Base-by-base conservation (phyloP, 35 echinoderm and acorn worm genomes). In the Apostichopus parvimensis region DNA sequence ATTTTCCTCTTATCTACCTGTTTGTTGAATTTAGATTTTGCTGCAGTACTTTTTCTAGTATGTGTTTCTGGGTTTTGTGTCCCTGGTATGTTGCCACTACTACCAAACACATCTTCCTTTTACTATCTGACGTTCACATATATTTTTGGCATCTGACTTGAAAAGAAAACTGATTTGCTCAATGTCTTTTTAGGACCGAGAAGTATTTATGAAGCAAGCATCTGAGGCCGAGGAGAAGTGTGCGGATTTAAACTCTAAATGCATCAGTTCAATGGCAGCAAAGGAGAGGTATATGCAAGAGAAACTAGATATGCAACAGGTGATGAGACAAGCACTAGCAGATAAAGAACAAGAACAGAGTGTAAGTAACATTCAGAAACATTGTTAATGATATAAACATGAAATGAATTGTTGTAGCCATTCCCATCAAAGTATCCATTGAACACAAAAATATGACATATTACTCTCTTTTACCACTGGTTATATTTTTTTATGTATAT, bases 281-380 rank as follows among this genome's bases (percentile, higher is more conserved):
- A 99, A 96, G 68, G 97, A 99, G 73, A 93, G 93, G 73, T 92
- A 96, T 13, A 65, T 93, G 59, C 97, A 99, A 34, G 97, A 99
- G 82, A 99, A 96, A 80, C 54, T 99, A 21, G 97, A 99, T 23
- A 92, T 99, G 18, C 95, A 99, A 24, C 97, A 99, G 87, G 55
- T 83, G 5, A 92, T 99, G 26, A 92, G 95, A 59, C 95, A 96
- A 55, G 87, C 93, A 5, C 79, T 77, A 8, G 78, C 92, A 82
- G 97, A 99, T 23, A 96, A 94, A 86, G 97, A 99, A 90, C 91
- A 99, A 8, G 77, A 92, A 61, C 92, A 94, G 24, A 99, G 91
- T 80, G 97, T 98, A 12, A 77, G 72, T 79, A 13, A 9, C 15
- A 45, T 53, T 72, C 8, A 55, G 13, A 90, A 12, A 13, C n/a